Conservation (phyloP, 2,113 vertebrate species). For the Ochotona princeps region DNA sequence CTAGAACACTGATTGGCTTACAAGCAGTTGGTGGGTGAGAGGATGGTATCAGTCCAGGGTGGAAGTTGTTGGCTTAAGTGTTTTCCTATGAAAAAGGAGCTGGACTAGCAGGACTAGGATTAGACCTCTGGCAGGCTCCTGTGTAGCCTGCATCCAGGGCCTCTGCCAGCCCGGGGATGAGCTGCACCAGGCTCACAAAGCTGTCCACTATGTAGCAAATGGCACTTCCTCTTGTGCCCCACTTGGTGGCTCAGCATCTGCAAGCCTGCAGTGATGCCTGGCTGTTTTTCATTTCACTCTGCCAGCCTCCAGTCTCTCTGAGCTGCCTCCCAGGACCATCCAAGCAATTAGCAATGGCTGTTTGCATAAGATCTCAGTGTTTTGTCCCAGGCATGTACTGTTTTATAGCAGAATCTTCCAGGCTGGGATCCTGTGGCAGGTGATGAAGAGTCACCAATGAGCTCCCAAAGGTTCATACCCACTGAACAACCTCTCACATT, state of each 20-base stretch:
- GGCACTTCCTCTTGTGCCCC: neutral
- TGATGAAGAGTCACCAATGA: neutral
- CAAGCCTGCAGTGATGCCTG: neutral
- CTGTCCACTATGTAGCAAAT: neutral
- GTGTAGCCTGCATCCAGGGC: neutral
- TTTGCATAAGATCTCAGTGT: neutral
- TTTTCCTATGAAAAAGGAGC: slow-evolving; percentile 25
- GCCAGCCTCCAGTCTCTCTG: too few species aligned
- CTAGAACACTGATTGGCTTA: neutral
- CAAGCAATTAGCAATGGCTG: neutral
- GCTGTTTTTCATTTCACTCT: neutral
- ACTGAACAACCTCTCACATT: neutral
- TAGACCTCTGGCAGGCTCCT: neutral
- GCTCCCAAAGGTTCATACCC: neutral
- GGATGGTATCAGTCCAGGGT: neutral
- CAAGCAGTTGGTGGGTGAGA: neutral
- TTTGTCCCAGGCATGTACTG: neutral
- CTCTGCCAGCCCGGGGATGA: neutral
- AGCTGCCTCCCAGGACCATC: neutral
- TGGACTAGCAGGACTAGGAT: neutral
- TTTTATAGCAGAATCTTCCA: neutral
- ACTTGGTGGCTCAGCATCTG: neutral
- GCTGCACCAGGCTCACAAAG: neutral
- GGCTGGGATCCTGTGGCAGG: neutral
- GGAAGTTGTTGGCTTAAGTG: neutral